Percentiles rank a stretch among this genome's conserved stretches.
Conservation (phyloP, 2,888 invertebrate genomes). For the Apantesis nais region DNA sequence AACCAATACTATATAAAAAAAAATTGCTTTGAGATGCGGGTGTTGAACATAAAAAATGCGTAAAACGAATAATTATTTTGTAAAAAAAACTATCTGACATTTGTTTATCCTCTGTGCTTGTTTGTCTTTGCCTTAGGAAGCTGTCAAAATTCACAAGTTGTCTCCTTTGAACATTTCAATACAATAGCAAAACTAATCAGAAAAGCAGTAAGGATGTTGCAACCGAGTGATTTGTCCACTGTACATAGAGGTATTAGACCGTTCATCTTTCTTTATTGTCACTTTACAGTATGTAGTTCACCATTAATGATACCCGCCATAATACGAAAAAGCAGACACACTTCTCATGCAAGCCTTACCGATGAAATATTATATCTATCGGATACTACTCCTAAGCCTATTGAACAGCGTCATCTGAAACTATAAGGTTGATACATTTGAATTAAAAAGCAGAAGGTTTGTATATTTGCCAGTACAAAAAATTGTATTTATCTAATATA, state of each 20-base stretch:
- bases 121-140: slow-evolving; percentile 9
- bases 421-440: no score
- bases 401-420: neutral
- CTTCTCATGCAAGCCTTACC: neutral
- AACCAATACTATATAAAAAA: no score
- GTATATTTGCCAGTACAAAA: neutral
- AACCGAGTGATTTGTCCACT: slow-evolving; percentile 5
- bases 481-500: no score
- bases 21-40: no score
- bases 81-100: neutral
- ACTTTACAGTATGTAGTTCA: neutral
- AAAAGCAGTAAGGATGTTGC: slow-evolving; percentile 17
- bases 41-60: no score
- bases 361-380: neutral
- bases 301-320: neutral
- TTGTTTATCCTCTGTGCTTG: slow-evolving; percentile 9
- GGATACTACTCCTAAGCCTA: neutral
- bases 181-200: slow-evolving; percentile 8
- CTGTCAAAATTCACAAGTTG: slow-evolving; percentile 15
- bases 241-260: slow-evolving; percentile 5
- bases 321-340: neutral
- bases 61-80: no score
- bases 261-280: neutral
- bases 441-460: neutral
- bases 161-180: slow-evolving; percentile 7